These are phyloP conservation scores for Lepidotrigona ventralis DNA, from an alignment of 1,140 invertebrate species.

Conservation along the genomic window DNA sequence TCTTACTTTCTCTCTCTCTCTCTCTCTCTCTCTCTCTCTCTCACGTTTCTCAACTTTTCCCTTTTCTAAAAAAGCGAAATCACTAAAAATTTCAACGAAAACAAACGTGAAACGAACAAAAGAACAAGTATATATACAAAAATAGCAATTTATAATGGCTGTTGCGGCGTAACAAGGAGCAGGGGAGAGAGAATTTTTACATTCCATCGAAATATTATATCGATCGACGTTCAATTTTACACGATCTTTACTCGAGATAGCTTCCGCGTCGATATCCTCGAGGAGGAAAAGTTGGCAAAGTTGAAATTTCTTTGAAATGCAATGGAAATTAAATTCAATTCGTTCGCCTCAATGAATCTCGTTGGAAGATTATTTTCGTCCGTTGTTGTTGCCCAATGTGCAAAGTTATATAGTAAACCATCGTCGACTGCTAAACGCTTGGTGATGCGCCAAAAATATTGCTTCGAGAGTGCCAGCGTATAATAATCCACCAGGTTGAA, in stretches of 20 bases:
- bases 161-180: background rate
- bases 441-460: constrained; percentile 49
- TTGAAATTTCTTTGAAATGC: background rate
- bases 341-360: constrained; percentile 6
- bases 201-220: background rate
- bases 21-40: too few relatives aligned
- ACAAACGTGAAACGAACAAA: background rate
- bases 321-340: constrained; percentile 28
- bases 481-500: constrained; percentile 25
- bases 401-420: constrained; percentile 43
- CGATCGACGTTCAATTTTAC: background rate
- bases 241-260: background rate
- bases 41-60: background rate
- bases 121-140: background rate
- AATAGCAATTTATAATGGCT: background rate
- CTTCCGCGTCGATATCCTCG: background rate
- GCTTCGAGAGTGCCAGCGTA: constrained; percentile 18
- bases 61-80: background rate
- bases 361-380: constrained; percentile 44
- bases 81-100: background rate
- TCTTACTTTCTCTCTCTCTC: too few relatives aligned
- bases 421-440: constrained; percentile 6
- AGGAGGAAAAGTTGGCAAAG: too few relatives aligned
- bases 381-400: constrained; percentile 31
- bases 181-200: background rate